Conservation (phyloP, 2,113 vertebrate genomes). For the Sinocyclocheilus grahami region DNA sequence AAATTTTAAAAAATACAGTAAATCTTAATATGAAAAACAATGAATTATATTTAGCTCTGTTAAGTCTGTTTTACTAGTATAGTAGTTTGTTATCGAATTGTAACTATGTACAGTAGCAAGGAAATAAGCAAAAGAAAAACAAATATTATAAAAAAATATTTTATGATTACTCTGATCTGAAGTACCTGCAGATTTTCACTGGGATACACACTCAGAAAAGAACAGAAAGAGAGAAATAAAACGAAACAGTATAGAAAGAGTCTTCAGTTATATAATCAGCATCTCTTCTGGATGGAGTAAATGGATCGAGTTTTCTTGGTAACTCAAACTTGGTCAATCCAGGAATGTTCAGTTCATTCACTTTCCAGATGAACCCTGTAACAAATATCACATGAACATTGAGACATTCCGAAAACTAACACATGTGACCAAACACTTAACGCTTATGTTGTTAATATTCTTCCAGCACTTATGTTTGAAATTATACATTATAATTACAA, state of each 20-base stretch:
- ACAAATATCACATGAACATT: neutral
- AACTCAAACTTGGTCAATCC: neutral
- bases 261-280: neutral
- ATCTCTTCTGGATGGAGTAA: neutral
- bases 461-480: neutral
- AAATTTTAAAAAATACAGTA: neutral
- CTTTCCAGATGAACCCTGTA: conserved; percentile 3
- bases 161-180: neutral
- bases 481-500: neutral
- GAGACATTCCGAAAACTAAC: neutral
- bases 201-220: neutral
- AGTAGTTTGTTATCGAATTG: too few species aligned
- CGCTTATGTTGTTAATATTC: neutral
- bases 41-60: neutral
- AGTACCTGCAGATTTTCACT: neutral
- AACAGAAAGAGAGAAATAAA: neutral
- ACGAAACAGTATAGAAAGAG: neutral
- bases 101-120: neutral
- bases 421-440: neutral
- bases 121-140: neutral
- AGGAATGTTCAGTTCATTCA: too few species aligned
- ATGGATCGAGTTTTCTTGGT: neutral
- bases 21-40: neutral
- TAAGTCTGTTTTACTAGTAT: neutral
- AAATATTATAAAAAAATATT: too few species aligned